phyloP scores from a whole-genome alignment of 2,888 invertebrate genomes.

The Macrosoma leucophasiata region DNA sequence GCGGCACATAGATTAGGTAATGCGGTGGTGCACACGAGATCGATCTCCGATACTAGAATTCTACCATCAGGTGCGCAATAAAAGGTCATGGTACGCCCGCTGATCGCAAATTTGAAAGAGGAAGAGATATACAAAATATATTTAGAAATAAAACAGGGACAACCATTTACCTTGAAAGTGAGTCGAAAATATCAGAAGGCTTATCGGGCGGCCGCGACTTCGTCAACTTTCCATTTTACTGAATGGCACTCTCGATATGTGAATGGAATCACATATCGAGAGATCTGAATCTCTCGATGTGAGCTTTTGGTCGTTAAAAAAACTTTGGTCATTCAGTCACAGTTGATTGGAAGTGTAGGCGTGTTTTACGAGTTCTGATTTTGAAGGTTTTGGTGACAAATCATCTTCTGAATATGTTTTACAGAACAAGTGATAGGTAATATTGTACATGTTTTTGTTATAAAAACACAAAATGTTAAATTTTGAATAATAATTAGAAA shows the following conservation, averaged over 20 bases:
- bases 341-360: slow-evolving; percentile 12
- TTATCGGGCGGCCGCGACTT: too few species aligned
- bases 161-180: slow-evolving; percentile 53
- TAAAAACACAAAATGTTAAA: too few species aligned
- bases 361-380: too few species aligned
- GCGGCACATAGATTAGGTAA: too few species aligned
- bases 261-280: slow-evolving; percentile 12
- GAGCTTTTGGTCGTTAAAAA: not conserved
- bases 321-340: not conserved
- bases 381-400: too few species aligned
- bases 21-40: too few species aligned
- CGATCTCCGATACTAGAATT: too few species aligned
- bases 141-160: slow-evolving; percentile 17
- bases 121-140: not conserved
- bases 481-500: too few species aligned
- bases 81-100: slow-evolving; percentile 15
- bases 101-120: slow-evolving; percentile 5
- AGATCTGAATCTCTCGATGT: slow-evolving; percentile 5
- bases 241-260: slow-evolving; percentile 4
- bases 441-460: too few species aligned
- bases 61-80: slow-evolving; percentile 11
- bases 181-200: slow-evolving; percentile 41
- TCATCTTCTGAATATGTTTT: too few species aligned
- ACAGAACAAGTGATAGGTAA: too few species aligned
- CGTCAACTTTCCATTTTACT: too few species aligned